Conservation (phyloP, 2,113 vertebrate species). For the Aphyosemion australe region DNA sequence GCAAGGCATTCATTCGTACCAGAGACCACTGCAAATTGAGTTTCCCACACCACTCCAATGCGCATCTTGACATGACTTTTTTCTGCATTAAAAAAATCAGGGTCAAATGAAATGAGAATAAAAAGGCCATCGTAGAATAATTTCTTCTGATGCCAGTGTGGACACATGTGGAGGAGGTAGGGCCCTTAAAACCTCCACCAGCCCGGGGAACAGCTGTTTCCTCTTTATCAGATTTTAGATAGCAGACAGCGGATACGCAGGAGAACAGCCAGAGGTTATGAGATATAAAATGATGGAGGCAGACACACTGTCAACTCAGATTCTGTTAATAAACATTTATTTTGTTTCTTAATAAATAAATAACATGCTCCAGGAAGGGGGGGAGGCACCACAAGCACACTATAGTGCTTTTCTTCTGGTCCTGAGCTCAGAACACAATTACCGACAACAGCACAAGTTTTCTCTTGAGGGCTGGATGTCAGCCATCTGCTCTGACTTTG, state of each 20-base stretch:
- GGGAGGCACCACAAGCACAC: neutral
- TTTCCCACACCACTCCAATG: too few relatives aligned
- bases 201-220: conserved; percentile 50
- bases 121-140: conserved; percentile 17
- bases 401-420: conserved; percentile 6
- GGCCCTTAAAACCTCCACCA: conserved; percentile 24
- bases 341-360: neutral
- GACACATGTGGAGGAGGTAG: conserved; percentile 21
- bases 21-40: too few relatives aligned
- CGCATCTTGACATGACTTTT: too few relatives aligned
- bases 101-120: neutral
- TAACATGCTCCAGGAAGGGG: conserved; percentile 1
- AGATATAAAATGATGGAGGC: conserved; percentile 27
- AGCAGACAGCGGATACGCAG: conserved; percentile 27
- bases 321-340: neutral
- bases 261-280: conserved; percentile 33
- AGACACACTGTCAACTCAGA: conserved; percentile 8
- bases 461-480: conserved; percentile 36
- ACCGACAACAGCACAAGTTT: conserved; percentile 23
- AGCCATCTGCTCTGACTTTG: conserved; percentile 46
- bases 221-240: conserved; percentile 54
- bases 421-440: conserved; percentile 20
- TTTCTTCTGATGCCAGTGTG: conserved; percentile 19
- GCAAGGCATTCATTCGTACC: too few relatives aligned
- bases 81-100: neutral